Conservation (phyloP, 2,888 invertebrate genomes). For the Nomada ruficornis region DNA sequence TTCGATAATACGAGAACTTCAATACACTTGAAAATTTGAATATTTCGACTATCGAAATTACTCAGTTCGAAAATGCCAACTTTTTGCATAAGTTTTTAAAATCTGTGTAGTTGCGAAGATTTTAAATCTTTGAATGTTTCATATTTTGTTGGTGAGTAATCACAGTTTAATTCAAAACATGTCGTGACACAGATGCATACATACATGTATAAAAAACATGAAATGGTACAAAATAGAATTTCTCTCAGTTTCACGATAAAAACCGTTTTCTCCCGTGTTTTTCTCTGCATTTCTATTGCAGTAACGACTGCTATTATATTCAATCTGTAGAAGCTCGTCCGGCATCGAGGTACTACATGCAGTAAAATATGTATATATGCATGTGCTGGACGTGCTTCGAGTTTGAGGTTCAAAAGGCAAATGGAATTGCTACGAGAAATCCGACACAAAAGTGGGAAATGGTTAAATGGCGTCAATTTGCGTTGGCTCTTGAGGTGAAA, state of each 20-base stretch:
- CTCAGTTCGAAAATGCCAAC: too few species aligned
- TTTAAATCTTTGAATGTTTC: neutral
- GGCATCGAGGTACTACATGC: neutral
- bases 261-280: neutral
- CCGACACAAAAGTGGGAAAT: neutral
- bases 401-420: neutral
- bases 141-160: neutral
- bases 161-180: too few species aligned
- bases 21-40: neutral
- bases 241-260: conserved; percentile 11
- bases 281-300: neutral
- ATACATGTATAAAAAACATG: neutral
- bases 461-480: neutral
- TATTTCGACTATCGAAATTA: neutral
- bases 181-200: neutral
- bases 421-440: neutral
- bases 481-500: neutral
- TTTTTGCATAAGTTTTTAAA: too few species aligned
- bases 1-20: neutral
- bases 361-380: neutral
- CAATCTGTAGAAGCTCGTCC: conserved; percentile 8
- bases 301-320: conserved; percentile 5
- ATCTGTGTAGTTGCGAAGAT: too few species aligned
- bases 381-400: neutral
- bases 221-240: neutral